Evolutionary conservation across 2,113 vertebrate species (phyloP).

Genomic region (Periophthalmodon schlosseri): DNA sequence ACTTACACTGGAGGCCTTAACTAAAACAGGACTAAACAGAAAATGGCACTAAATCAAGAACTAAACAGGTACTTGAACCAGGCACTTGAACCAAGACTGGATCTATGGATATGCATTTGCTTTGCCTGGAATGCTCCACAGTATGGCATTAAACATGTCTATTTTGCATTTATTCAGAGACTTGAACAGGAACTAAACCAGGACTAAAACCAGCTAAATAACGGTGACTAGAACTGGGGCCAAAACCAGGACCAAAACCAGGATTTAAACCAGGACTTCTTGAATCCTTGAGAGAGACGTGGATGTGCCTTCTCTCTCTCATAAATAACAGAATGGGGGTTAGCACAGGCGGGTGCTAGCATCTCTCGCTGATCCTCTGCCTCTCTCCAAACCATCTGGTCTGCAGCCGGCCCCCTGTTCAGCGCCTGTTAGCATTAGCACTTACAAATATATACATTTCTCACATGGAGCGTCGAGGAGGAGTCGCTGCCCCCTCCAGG

Average conservation of each 20-base stretch:
- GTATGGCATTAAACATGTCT: too few relatives aligned
- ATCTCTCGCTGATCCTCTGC: constrained; percentile 59
- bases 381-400: constrained; percentile 75
- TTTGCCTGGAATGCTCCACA: too few relatives aligned
- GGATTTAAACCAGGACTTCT: neutral
- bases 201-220: too few relatives aligned
- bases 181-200: too few relatives aligned
- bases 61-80: too few relatives aligned
- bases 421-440: constrained; percentile 62
- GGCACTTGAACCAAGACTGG: too few relatives aligned
- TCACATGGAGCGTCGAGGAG: constrained; percentile 56
- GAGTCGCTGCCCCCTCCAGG: constrained; percentile 49
- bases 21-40: too few relatives aligned
- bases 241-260: neutral
- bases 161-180: too few relatives aligned
- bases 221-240: too few relatives aligned
- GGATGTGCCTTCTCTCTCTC: constrained; percentile 45
- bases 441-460: constrained; percentile 76
- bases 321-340: constrained; percentile 46
- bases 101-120: too few relatives aligned
- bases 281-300: constrained; percentile 15
- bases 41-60: too few relatives aligned
- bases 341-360: constrained; percentile 37
- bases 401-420: constrained; percentile 63
- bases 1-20: too few relatives aligned